A percentile compares a stretch with the other conserved stretches of the same genome.
phyloP scores from a whole-genome alignment of 1,140 invertebrate species.

The Drosophila paulistorum region DNA sequence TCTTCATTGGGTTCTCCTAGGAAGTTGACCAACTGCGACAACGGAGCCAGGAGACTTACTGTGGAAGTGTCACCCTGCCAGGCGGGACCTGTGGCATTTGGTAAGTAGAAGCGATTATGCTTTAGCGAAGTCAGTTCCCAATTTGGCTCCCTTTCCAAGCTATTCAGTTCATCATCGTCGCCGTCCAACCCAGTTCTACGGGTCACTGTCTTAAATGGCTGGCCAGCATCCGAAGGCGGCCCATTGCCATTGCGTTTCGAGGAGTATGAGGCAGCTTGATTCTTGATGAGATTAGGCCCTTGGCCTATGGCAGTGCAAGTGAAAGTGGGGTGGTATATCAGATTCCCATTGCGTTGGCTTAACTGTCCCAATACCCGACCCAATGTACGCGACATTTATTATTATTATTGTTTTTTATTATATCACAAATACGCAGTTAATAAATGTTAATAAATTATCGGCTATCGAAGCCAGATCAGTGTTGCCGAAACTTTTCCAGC shows the following conservation, averaged over 20 bases:
- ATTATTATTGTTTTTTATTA: constrained; percentile 32
- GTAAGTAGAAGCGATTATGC: constrained; percentile 88
- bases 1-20: constrained; percentile 45
- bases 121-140: constrained; percentile 86
- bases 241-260: constrained; percentile 66
- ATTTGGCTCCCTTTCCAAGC: constrained; percentile 82
- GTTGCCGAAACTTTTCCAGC: too few species aligned
- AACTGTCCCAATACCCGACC: constrained; percentile 30
- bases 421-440: constrained; percentile 31
- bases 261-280: constrained; percentile 44
- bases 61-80: constrained; percentile 85
- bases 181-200: constrained; percentile 57
- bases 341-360: background rate
- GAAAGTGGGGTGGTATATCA: background rate
- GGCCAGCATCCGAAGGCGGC: constrained; percentile 57
- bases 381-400: constrained; percentile 41
- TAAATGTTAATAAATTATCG: too few species aligned
- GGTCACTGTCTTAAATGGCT: constrained; percentile 65
- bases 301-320: background rate
- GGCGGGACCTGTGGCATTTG: constrained; percentile 87
- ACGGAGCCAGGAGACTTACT: constrained; percentile 52
- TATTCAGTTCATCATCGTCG: constrained; percentile 64
- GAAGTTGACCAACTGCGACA: constrained; percentile 76
- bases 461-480: too few species aligned
- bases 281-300: background rate